Evolutionary conservation across 2,797 vertebrate genomes (phyloP), one percentile per base, ranked within the genome.

Genomic region (Ceryle rudis): DNA sequence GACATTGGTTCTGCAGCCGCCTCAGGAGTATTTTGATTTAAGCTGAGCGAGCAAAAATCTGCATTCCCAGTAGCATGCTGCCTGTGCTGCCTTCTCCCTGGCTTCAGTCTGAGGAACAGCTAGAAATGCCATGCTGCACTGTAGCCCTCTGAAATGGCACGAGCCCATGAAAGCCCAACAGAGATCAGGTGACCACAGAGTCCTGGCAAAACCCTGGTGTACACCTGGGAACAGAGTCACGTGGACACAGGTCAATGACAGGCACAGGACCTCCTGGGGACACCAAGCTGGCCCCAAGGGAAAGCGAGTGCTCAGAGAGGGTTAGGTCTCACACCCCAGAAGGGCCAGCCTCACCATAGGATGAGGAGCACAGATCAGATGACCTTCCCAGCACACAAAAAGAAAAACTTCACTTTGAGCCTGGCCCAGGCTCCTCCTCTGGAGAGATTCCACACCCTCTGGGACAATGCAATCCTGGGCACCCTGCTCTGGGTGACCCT

Each of bases 201-300:
- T 31, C 67, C 41, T 22, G 41, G 33, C 19, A 73, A 65, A 65
- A 42, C 6, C 12, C 23, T 2, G 6, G 11, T 7, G 14, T 18
- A 14, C 21, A 46, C 22, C 33, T 55, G 47, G 51, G 51, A 57
- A 47, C 23, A 65, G 47, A 72, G 23, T 33, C 33, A 47, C 1
- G 9, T 29, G 28, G 28, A 28, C 26, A 52, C 51, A 52, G 26
- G 51, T 29, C 26, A 15, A 16, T 52, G 46, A 69, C 23, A 28
- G 42, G 23, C 39, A 64, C 1, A 8, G 25, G 23, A 39, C 0
- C 0, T 19, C 31, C 35, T 35, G 35, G 21, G 37, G 46, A 79
- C 57, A 46, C 17, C 6, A 8, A 60, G 25, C 42, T 55, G 57
- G 28, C 14, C 21, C 42, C 42, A n/a, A 39, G 12, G 67, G 8